A percentile compares a stretch with the other conserved stretches of the same genome.
Conservation (phyloP, 2,113 vertebrate genomes). For the Lepisosteus osseus region DNA sequence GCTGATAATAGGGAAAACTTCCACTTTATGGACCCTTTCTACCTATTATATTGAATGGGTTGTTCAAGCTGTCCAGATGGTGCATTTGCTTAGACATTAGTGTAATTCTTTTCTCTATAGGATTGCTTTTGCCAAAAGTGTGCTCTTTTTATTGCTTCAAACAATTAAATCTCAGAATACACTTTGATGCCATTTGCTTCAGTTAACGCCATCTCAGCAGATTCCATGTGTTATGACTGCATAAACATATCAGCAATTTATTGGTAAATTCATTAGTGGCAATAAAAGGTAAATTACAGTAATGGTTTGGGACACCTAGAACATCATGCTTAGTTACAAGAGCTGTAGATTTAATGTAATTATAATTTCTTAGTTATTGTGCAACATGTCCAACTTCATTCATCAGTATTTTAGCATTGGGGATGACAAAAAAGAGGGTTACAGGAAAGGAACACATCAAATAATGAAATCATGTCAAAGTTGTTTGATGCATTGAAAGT, state of each 20-base stretch:
- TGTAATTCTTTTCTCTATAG: conserved; percentile 23
- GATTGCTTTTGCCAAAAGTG: conserved; percentile 30
- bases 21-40: not conserved
- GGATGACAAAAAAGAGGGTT: too few relatives aligned
- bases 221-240: conserved; percentile 43
- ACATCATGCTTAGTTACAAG: conserved; percentile 36
- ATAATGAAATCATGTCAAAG: too few relatives aligned
- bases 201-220: conserved; percentile 33
- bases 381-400: too few relatives aligned
- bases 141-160: conserved; percentile 28
- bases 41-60: conserved; percentile 1
- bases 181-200: conserved; percentile 31
- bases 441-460: too few relatives aligned
- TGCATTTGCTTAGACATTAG: conserved; percentile 37
- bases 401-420: not conserved
- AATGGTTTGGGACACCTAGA: conserved; percentile 38
- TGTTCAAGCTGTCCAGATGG: conserved; percentile 27
- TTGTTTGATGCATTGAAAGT: too few relatives aligned
- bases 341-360: conserved; percentile 37
- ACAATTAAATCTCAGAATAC: conserved; percentile 42
- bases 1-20: not conserved
- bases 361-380: not conserved
- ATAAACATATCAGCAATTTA: conserved; percentile 51
- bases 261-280: conserved; percentile 50
- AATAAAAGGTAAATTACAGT: conserved; percentile 54